Conservation (phyloP, 2,888 invertebrate species). For the Reticulitermes lucifugus region DNA sequence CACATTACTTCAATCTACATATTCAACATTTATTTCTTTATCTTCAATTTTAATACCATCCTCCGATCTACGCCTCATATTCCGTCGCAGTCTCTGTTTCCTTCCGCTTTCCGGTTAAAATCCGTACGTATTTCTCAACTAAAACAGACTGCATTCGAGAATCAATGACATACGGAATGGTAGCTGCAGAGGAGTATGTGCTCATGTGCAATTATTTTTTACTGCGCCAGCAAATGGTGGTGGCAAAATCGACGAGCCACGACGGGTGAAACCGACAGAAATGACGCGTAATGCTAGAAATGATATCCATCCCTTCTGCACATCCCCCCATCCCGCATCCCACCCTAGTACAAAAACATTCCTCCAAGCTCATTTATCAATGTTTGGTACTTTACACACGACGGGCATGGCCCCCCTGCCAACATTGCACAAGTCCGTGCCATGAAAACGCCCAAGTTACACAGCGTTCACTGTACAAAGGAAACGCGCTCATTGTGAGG, state of each 20-base stretch:
- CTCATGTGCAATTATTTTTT: not conserved
- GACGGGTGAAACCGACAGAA: not conserved
- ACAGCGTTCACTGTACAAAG: not conserved
- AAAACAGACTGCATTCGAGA: not conserved
- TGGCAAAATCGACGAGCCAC: not conserved
- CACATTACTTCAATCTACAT: too few species aligned
- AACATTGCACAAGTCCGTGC: not conserved
- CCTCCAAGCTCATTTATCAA: conserved; percentile 48
- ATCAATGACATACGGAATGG: not conserved
- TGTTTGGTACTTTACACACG: conserved; percentile 46
- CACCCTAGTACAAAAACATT: conserved; percentile 43
- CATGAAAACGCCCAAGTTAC: not conserved
- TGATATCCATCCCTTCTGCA: conserved; percentile 1
- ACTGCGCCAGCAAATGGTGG: not conserved
- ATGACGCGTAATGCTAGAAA: conserved; percentile 7
- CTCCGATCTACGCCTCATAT: too few species aligned
- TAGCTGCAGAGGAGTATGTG: not conserved
- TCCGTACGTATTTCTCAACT: too few species aligned
- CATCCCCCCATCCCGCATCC: conserved; percentile 6
- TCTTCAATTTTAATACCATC: too few species aligned
- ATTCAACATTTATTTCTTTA: too few species aligned
- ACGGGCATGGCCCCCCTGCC: conserved; percentile 7
- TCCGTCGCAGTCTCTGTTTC: too few species aligned
- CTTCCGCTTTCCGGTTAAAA: too few species aligned
- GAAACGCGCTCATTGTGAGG: not conserved